Conservation (phyloP, 2,888 invertebrate genomes). For the Camponotus fellah region DNA sequence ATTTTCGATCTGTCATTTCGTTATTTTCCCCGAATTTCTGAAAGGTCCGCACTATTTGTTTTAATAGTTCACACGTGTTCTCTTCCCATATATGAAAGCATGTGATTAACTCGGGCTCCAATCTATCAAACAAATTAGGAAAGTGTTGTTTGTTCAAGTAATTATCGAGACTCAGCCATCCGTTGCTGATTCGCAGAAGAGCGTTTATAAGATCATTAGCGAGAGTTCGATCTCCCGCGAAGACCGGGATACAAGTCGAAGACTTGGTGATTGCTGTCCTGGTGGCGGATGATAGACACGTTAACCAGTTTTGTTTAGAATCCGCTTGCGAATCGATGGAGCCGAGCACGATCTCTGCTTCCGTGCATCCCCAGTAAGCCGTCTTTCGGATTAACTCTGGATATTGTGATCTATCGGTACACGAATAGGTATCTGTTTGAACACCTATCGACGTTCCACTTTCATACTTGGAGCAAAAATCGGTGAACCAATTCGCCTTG, state of each 20-base stretch:
- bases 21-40: constrained; percentile 75
- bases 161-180: constrained; percentile 83
- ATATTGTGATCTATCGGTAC: constrained; percentile 66
- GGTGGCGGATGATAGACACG: constrained; percentile 78
- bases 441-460: constrained; percentile 70
- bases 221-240: constrained; percentile 78
- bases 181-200: constrained; percentile 81
- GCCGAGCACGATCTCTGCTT: constrained; percentile 79
- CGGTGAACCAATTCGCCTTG: constrained; percentile 76
- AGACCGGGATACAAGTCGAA: constrained; percentile 81
- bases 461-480: constrained; percentile 71
- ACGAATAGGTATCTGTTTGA: constrained; percentile 72
- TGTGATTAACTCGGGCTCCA: constrained; percentile 73
- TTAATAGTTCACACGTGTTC: constrained; percentile 77
- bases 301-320: constrained; percentile 74
- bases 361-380: constrained; percentile 80
- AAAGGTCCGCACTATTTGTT: constrained; percentile 77
- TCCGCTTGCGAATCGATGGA: constrained; percentile 59
- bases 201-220: constrained; percentile 80
- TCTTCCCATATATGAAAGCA: constrained; percentile 80
- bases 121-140: constrained; percentile 77
- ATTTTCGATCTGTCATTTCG: constrained; percentile 63
- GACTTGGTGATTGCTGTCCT: constrained; percentile 81
- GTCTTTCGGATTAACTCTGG: constrained; percentile 79
- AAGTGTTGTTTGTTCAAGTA: constrained; percentile 83